phyloP scores from a whole-genome alignment of 2,888 invertebrate genomes.

The Tortrix viridana region DNA sequence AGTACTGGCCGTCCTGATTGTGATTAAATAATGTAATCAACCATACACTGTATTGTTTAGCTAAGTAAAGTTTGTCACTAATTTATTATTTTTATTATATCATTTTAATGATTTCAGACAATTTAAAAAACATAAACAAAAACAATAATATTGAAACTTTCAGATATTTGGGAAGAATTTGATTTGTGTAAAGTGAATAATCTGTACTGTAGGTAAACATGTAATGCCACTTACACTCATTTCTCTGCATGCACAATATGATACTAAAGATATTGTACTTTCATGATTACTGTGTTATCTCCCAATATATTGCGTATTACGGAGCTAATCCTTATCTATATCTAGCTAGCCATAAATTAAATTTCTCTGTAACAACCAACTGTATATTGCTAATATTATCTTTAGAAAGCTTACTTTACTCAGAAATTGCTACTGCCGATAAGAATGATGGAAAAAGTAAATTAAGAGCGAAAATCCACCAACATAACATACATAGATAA shows the following conservation, averaged over 20 bases:
- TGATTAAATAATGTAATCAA: too few relatives aligned
- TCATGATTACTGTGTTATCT: slow-evolving; percentile 29
- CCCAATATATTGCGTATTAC: slow-evolving; percentile 31
- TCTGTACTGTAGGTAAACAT: too few relatives aligned
- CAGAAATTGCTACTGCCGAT: slow-evolving; percentile 8
- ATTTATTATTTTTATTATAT: too few relatives aligned
- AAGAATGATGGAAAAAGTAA: slow-evolving; percentile 21
- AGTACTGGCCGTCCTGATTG: too few relatives aligned
- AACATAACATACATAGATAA: slow-evolving; percentile 19
- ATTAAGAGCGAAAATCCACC: slow-evolving; percentile 9
- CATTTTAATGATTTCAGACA: too few relatives aligned
- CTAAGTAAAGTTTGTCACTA: too few relatives aligned
- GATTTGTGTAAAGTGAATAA: too few relatives aligned
- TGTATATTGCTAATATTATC: not conserved
- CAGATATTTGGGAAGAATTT: too few relatives aligned
- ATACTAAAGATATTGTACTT: slow-evolving; percentile 13
- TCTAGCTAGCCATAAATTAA: slow-evolving; percentile 23
- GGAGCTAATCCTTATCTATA: slow-evolving; percentile 24
- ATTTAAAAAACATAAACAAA: too few relatives aligned
- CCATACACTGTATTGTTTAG: too few relatives aligned
- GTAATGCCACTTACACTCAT: too few relatives aligned
- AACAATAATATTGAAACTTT: too few relatives aligned
- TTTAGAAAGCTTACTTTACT: slow-evolving; percentile 1
- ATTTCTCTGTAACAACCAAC: slow-evolving; percentile 9
- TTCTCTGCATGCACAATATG: not conserved